These are phyloP conservation scores for Cheilosia scutellata DNA, from an alignment of 2,888 invertebrate genomes.

Conservation along the genomic window DNA sequence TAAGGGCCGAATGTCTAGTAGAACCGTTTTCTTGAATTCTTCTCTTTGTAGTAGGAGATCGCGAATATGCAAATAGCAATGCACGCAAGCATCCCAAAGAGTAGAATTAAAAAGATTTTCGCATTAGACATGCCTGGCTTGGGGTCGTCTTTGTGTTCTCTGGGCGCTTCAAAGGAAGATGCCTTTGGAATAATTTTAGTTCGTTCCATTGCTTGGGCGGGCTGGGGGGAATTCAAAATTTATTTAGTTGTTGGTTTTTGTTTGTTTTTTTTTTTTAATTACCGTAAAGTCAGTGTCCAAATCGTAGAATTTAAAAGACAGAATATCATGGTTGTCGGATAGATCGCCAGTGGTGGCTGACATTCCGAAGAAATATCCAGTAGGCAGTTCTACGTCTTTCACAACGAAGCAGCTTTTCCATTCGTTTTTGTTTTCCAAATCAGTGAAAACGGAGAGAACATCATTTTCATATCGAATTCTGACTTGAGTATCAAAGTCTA, in stretches of 20 bases:
- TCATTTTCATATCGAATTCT: slow-evolving; percentile 96
- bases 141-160: slow-evolving; percentile 95
- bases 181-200: slow-evolving; percentile 95
- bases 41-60: slow-evolving; percentile 97
- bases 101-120: slow-evolving; percentile 94
- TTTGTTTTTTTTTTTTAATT: background rate
- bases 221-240: slow-evolving; percentile 75
- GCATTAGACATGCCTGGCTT: slow-evolving; percentile 95
- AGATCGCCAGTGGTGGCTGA: slow-evolving; percentile 99
- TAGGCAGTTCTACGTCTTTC: slow-evolving; percentile 94
- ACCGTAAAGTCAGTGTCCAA: slow-evolving; percentile 90
- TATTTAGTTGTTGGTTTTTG: background rate
- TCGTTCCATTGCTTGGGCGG: slow-evolving; percentile 86
- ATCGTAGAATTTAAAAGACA: slow-evolving; percentile 96
- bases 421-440: slow-evolving; percentile 94
- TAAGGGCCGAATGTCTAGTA: slow-evolving; percentile 77
- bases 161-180: slow-evolving; percentile 93
- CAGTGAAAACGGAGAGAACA: slow-evolving; percentile 94
- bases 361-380: slow-evolving; percentile 97
- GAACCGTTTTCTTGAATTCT: slow-evolving; percentile 94
- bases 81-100: slow-evolving; percentile 92
- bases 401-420: slow-evolving; percentile 98
- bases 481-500: slow-evolving; percentile 94
- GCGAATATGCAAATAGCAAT: slow-evolving; percentile 94
- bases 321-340: slow-evolving; percentile 97